Evolutionary conservation across 2,797 vertebrate species (phyloP), one percentile per base, ranked within the genome.

Genomic region (Peromyscus attwateri): DNA sequence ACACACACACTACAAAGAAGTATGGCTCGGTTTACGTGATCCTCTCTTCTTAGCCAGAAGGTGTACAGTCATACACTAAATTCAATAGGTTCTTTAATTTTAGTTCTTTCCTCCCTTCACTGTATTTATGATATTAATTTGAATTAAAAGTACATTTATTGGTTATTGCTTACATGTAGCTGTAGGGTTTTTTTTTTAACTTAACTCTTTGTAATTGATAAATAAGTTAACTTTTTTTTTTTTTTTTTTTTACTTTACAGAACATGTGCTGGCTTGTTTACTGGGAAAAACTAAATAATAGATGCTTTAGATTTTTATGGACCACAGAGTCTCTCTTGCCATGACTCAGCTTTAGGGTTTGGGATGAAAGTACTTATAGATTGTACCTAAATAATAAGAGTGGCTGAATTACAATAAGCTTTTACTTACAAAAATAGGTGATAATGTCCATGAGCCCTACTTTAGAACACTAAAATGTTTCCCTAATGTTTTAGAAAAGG

Each of bases 391-490:
- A 40, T 31, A 90, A 49, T 87, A 62, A 6, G 3, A 6, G 14
- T 55, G n/a, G 9, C 31, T 91, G 68, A 64, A 19, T 92, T 70
- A 27, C 21, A 37, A 43, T 87, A 55, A 71, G n/a, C 31, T 52
- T 87, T 52, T 37, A 37, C 13, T 27, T 71, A 52, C 29, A 71
- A 52, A 87, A 92, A 60, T 17, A 94, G 16, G 23, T 16, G 79
- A 13, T 29, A 37, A 81, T 75, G 23, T 68, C 31, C 66, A 25
- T 19, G 3, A 27, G 6, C 23, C 11, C 4, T 77, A 34, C 37
- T 66, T 57, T 87, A 11, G 81, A 43, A 43, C 12, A 57, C 29
- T 57, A 92, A 95, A 91, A 91, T 93, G 27, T 10, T 82, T 87
- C 40, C 70, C 64, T 40, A 84, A 91, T n/a, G 76, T 14, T 88